Conservation (phyloP, 1,140 invertebrate genomes). For the Hestina assimilis region DNA sequence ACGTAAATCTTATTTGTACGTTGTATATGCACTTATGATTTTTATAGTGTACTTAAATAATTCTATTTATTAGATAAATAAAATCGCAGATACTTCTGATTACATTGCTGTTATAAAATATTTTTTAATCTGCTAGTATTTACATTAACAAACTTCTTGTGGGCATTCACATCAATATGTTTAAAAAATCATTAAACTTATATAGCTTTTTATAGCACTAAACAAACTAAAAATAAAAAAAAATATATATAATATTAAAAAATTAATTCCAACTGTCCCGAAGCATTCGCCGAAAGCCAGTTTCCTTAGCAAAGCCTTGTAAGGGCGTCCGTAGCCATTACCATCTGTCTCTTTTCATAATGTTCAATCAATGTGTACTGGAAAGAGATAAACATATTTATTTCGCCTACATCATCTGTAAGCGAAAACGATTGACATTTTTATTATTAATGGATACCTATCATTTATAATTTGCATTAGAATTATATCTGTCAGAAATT, state of each 20-base stretch:
- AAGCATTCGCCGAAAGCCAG: constrained; percentile 63
- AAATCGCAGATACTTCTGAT: no score
- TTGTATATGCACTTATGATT: no score
- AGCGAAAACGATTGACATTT: constrained; percentile 3
- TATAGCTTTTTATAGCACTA: background rate
- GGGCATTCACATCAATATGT: background rate
- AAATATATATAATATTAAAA: background rate
- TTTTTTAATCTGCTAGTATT: no score
- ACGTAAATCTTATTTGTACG: no score
- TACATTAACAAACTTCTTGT: no score
- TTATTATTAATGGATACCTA: constrained; percentile 9
- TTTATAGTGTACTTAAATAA: no score
- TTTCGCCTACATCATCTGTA: background rate
- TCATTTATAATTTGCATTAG: background rate
- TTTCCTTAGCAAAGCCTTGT: constrained; percentile 61
- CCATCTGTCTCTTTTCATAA: constrained; percentile 51
- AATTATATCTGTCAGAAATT: no score
- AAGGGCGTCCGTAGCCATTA: constrained; percentile 55
- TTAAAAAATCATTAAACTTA: no score
- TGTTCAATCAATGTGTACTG: constrained; percentile 13
- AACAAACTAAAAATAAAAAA: background rate
- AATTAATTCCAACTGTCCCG: constrained; percentile 45
- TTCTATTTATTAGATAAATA: no score
- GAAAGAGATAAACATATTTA: constrained; percentile 40
- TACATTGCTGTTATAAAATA: no score